A percentile compares a stretch with the other conserved stretches of the same genome.
Conservation (phyloP, 2,888 invertebrate species). For the Kuschelorhynchus macadamiae region DNA sequence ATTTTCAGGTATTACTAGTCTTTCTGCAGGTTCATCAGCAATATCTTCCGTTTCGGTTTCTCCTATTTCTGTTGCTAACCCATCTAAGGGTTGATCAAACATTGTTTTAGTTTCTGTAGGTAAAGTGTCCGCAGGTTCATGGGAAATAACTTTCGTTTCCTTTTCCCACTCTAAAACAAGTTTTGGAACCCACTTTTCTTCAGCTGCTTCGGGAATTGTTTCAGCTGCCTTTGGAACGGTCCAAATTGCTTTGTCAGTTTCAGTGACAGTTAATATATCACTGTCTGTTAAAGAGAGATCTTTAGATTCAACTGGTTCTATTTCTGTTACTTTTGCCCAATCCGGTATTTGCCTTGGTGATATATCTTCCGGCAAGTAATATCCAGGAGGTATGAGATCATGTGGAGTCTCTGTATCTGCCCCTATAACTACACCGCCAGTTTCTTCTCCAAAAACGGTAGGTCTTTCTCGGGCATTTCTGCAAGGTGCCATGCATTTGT, state of each 20-base stretch:
- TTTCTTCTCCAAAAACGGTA: slow-evolving; percentile 46
- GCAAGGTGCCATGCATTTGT: slow-evolving; percentile 41
- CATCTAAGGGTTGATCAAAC: no score
- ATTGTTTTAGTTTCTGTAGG: no score
- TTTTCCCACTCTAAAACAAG: slow-evolving; percentile 21
- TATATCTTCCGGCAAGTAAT: slow-evolving; percentile 36
- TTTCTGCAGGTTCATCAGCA: slow-evolving; percentile 10
- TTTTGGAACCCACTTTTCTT: slow-evolving; percentile 21
- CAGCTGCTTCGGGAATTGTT: slow-evolving; percentile 16
- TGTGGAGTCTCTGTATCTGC: slow-evolving; percentile 28
- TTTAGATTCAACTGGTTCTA: slow-evolving; percentile 30
- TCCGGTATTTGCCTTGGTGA: slow-evolving; percentile 40
- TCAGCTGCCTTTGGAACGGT: slow-evolving; percentile 14
- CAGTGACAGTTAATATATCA: slow-evolving; percentile 4
- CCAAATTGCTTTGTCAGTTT: slow-evolving; percentile 37
- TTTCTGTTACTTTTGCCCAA: slow-evolving; percentile 30
- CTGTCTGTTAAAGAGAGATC: slow-evolving; percentile 43
- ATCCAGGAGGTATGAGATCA: slow-evolving; percentile 40
- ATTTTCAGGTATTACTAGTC: slow-evolving; percentile 15
- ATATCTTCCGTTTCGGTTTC: slow-evolving; percentile 20
- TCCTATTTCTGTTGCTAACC: no score
- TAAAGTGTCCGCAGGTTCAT: slow-evolving; percentile 10
- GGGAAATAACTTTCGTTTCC: slow-evolving; percentile 16
- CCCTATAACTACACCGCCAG: slow-evolving; percentile 43
- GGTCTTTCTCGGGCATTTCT: slow-evolving; percentile 41